Evolutionary conservation across 2,113 vertebrate species (phyloP).

Genomic region (Ammodramus savannarum): DNA sequence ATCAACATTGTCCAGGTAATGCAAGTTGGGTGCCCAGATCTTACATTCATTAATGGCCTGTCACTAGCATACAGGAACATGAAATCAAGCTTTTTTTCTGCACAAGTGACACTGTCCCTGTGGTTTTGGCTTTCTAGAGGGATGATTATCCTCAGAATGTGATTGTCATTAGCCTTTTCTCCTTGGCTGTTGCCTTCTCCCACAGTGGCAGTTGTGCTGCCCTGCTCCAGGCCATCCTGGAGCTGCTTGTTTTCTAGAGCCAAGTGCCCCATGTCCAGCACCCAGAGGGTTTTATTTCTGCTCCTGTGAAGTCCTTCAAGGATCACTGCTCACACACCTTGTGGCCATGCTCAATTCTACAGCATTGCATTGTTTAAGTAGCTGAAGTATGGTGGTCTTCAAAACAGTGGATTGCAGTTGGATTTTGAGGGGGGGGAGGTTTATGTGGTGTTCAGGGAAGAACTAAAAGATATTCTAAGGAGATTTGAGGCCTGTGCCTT

Average conservation of each 20-base stretch:
- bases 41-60: background rate
- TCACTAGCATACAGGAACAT: background rate
- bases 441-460: background rate
- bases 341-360: background rate
- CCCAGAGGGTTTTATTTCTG: background rate
- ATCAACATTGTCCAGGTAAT: background rate
- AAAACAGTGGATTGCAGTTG: background rate
- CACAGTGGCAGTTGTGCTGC: too few species aligned
- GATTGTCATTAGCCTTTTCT: background rate
- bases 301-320: background rate
- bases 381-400: background rate
- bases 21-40: background rate
- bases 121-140: background rate
- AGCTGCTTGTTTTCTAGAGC: background rate
- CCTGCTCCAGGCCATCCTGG: background rate
- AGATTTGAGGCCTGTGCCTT: background rate
- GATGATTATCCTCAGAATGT: background rate
- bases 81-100: background rate
- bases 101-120: background rate
- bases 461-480: background rate
- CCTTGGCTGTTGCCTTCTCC: background rate
- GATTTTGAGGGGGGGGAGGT: background rate
- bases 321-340: background rate
- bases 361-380: background rate
- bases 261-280: background rate